Conservation (phyloP, 2,797 vertebrate species). For the Hephaestus fuliginosus region DNA sequence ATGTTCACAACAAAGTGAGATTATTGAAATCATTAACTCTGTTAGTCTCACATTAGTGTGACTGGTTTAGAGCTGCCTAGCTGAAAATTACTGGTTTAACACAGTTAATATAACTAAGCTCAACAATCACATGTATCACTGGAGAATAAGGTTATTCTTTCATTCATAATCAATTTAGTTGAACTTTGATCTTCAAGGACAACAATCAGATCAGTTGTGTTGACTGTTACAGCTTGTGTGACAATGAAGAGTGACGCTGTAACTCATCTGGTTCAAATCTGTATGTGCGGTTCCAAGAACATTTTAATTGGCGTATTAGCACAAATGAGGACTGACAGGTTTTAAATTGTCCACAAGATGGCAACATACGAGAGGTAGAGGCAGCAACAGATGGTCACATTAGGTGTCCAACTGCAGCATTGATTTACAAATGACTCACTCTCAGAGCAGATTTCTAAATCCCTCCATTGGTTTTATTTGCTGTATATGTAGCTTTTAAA, state of each 20-base stretch:
- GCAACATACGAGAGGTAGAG: slow-evolving; percentile 65
- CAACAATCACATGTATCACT: neutral
- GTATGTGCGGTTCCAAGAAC: neutral
- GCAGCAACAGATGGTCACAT: slow-evolving; percentile 69
- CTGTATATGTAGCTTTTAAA: neutral
- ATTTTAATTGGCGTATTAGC: slow-evolving; percentile 8
- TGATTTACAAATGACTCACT: slow-evolving; percentile 54
- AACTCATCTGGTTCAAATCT: neutral
- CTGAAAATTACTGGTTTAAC: too few relatives aligned
- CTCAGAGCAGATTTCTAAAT: slow-evolving; percentile 14
- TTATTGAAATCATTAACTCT: too few relatives aligned
- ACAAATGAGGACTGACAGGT: slow-evolving; percentile 43
- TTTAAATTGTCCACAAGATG: slow-evolving; percentile 77
- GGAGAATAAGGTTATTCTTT: neutral
- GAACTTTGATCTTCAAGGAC: neutral
- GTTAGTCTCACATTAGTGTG: too few relatives aligned
- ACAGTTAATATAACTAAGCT: neutral
- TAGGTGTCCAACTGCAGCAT: slow-evolving; percentile 29
- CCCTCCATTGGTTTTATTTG: slow-evolving; percentile 9
- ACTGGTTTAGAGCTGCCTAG: too few relatives aligned
- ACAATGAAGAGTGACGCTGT: neutral
- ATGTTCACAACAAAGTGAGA: too few relatives aligned
- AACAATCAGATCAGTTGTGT: neutral
- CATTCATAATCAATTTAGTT: neutral
- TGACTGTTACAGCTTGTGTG: neutral